Percentiles rank a stretch among this genome's conserved stretches.
phyloP scores from a whole-genome alignment of 2,888 invertebrate species.

The Rhamnusium bicolor region DNA sequence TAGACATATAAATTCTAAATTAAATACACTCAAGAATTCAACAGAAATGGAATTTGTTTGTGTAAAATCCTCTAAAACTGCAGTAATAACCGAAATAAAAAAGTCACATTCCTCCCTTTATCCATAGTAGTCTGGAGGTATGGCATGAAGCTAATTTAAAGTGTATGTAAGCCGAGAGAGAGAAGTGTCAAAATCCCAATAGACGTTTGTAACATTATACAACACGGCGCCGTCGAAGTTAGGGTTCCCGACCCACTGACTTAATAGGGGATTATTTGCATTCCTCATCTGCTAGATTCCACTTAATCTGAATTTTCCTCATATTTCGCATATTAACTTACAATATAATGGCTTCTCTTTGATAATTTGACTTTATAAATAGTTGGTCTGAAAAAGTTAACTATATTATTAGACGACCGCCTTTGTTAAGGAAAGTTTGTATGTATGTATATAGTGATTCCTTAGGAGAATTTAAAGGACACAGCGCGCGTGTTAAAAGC shows the following conservation, averaged over 20 bases:
- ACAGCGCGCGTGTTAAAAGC: no score
- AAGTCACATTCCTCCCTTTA: not conserved
- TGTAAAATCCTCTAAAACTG: not conserved
- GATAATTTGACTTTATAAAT: conserved; percentile 9
- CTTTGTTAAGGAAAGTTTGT: no score
- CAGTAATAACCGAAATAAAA: not conserved
- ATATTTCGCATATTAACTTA: conserved; percentile 34
- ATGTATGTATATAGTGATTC: no score
- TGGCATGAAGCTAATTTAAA: not conserved
- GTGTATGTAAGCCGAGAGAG: conserved; percentile 7
- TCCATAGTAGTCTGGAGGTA: not conserved
- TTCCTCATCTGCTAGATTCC: conserved; percentile 32
- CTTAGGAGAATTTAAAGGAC: no score
- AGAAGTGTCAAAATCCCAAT: conserved; percentile 27
- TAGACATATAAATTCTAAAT: not conserved
- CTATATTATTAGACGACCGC: no score
- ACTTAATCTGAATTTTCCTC: conserved; percentile 36
- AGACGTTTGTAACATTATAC: conserved; percentile 34
- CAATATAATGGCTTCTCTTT: not conserved
- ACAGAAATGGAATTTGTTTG: not conserved
- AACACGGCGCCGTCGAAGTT: conserved; percentile 21
- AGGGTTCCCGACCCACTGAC: conserved; percentile 15
- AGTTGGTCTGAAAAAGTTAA: not conserved
- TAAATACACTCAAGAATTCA: not conserved
- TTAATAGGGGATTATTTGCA: conserved; percentile 38